Percentiles rank a stretch among this genome's conserved stretches.
Evolutionary conservation across 2,888 invertebrate genomes (phyloP).

Genomic region (Pimpla rufipes): DNA sequence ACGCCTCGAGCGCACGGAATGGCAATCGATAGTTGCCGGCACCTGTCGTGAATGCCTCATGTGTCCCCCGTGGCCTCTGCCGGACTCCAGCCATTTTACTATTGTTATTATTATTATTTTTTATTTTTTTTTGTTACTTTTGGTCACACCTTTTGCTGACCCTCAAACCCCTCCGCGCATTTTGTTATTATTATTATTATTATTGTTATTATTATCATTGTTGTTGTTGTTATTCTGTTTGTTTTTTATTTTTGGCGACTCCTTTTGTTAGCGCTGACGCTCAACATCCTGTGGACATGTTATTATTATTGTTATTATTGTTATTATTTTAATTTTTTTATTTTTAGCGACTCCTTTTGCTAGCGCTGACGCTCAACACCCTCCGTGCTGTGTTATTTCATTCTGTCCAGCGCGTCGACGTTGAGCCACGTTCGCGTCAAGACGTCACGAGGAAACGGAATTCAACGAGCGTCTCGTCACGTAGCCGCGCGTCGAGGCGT

Average conservation of each 20-base stretch:
- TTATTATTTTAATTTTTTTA: slow-evolving; percentile 46
- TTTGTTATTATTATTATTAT: slow-evolving; percentile 44
- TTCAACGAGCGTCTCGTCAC: slow-evolving; percentile 68
- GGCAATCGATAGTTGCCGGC: slow-evolving; percentile 79
- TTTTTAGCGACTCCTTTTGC: slow-evolving; percentile 22
- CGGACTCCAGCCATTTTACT: slow-evolving; percentile 47
- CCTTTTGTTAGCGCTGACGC: not conserved
- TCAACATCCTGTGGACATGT: slow-evolving; percentile 19
- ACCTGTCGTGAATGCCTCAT: slow-evolving; percentile 81
- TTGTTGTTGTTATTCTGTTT: too few species aligned
- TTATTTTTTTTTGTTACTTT: slow-evolving; percentile 49
- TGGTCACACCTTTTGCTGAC: not conserved
- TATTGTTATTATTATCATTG: slow-evolving; percentile 44
- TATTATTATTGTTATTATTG: slow-evolving; percentile 42
- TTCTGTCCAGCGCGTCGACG: slow-evolving; percentile 48
- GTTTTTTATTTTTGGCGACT: slow-evolving; percentile 37
- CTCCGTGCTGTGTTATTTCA: slow-evolving; percentile 47
- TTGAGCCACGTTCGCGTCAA: slow-evolving; percentile 70
- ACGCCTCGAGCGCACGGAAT: slow-evolving; percentile 76
- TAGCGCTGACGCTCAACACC: not conserved
- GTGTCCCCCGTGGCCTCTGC: slow-evolving; percentile 66
- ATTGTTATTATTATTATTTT: slow-evolving; percentile 18
- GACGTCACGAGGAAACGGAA: slow-evolving; percentile 66
- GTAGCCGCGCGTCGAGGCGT: slow-evolving; percentile 58
- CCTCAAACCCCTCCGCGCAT: slow-evolving; percentile 23